Evolutionary conservation across 1,140 invertebrate genomes (phyloP).

Genomic region (Neodiprion fabricii): DNA sequence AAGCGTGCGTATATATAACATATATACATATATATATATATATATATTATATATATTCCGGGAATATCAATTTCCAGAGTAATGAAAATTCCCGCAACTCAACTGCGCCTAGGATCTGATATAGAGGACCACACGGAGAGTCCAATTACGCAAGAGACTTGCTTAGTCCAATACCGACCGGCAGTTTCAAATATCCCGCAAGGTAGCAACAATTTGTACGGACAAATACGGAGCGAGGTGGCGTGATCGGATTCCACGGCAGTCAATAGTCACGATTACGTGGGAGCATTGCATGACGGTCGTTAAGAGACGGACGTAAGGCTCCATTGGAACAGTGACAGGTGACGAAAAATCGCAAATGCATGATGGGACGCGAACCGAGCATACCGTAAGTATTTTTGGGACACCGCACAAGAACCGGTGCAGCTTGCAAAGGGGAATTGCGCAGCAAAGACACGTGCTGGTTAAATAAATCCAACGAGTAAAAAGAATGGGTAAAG

Average conservation of each 20-base stretch:
- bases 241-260: background rate
- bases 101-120: no score
- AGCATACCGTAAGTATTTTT: background rate
- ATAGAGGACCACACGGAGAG: background rate
- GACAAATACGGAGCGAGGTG: background rate
- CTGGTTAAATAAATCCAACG: background rate
- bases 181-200: background rate
- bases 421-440: constrained; percentile 4
- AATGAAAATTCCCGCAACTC: no score
- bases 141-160: background rate
- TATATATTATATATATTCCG: background rate
- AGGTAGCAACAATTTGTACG: background rate
- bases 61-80: background rate
- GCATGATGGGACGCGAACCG: background rate
- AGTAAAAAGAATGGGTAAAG: background rate
- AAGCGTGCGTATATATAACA: background rate
- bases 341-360: background rate
- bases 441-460: background rate
- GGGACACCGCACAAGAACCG: background rate
- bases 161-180: background rate
- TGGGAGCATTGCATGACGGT: no score
- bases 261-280: no score
- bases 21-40: background rate
- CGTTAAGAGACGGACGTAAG: no score
- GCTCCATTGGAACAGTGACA: background rate